A percentile compares a stretch with the other conserved stretches of the same genome.
Conservation (phyloP, 2,888 invertebrate genomes). For the Meloe dianella region DNA sequence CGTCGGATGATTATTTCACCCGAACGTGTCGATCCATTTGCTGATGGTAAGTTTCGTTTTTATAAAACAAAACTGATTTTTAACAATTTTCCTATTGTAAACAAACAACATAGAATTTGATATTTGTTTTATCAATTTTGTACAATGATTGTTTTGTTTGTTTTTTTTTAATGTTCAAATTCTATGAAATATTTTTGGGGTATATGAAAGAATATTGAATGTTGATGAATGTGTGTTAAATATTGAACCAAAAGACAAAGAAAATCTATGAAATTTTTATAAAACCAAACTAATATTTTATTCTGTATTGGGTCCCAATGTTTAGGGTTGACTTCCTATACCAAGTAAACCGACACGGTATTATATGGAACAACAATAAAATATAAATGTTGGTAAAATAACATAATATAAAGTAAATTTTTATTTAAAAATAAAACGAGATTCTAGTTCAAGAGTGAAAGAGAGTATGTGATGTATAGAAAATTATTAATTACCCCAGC, state of each 20-base stretch:
- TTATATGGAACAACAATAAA: conserved; percentile 29
- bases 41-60: conserved; percentile 79
- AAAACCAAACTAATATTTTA: conserved; percentile 50
- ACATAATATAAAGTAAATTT: conserved; percentile 15
- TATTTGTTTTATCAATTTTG: not conserved
- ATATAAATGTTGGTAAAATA: conserved; percentile 34
- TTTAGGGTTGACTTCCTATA: conserved; percentile 46
- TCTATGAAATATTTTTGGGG: conserved; percentile 42
- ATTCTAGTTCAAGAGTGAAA: conserved; percentile 52
- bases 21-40: conserved; percentile 96
- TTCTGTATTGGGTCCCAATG: conserved; percentile 51
- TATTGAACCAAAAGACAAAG: conserved; percentile 30
- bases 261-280: conserved; percentile 30
- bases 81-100: conserved; percentile 18
- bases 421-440: not conserved
- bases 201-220: conserved; percentile 44
- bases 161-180: conserved; percentile 22
- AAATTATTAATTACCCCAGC: conserved; percentile 69
- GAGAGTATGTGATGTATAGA: conserved; percentile 61
- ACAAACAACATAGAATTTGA: conserved; percentile 27
- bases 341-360: conserved; percentile 31
- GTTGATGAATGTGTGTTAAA: conserved; percentile 35
- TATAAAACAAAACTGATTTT: not conserved
- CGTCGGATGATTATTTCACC: conserved; percentile 95
- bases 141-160: conserved; percentile 10